Percentiles rank a stretch among this genome's conserved stretches.
phyloP scores from a whole-genome alignment of 2,797 vertebrate species.

The Momotus momota region DNA sequence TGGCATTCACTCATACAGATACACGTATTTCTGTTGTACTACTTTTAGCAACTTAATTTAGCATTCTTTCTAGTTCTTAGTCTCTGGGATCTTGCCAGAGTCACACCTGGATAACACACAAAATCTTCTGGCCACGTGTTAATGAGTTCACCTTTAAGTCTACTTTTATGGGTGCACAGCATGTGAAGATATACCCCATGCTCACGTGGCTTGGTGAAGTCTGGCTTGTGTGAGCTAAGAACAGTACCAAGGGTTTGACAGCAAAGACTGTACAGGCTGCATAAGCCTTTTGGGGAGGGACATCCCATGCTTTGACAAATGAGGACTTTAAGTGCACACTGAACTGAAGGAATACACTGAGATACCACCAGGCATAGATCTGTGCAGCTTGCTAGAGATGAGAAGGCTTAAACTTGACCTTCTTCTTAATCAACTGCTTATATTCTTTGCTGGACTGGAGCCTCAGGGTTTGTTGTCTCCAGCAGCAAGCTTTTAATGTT shows the following conservation, averaged over 20 bases:
- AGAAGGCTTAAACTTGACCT: neutral
- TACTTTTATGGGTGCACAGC: rapidly evolving
- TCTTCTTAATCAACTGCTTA: neutral
- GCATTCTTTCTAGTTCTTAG: neutral
- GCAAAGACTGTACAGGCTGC: neutral
- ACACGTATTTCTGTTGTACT: neutral
- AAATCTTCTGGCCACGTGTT: neutral
- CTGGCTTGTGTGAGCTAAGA: neutral
- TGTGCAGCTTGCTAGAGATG: neutral
- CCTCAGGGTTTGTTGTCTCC: neutral
- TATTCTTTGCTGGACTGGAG: neutral
- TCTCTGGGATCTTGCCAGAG: neutral
- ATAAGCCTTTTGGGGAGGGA: neutral
- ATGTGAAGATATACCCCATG: neutral
- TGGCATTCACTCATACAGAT: neutral
- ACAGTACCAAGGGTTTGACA: neutral
- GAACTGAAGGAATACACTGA: neutral
- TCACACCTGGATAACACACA: neutral
- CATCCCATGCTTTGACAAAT: neutral
- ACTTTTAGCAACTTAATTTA: neutral
- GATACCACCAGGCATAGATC: neutral
- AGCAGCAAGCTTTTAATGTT: neutral
- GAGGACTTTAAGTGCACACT: neutral
- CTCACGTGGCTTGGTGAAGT: neutral
- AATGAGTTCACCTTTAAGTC: neutral